Base-by-base conservation (phyloP, 2,113 vertebrate species). In the Alaudala cheleensis region DNA sequence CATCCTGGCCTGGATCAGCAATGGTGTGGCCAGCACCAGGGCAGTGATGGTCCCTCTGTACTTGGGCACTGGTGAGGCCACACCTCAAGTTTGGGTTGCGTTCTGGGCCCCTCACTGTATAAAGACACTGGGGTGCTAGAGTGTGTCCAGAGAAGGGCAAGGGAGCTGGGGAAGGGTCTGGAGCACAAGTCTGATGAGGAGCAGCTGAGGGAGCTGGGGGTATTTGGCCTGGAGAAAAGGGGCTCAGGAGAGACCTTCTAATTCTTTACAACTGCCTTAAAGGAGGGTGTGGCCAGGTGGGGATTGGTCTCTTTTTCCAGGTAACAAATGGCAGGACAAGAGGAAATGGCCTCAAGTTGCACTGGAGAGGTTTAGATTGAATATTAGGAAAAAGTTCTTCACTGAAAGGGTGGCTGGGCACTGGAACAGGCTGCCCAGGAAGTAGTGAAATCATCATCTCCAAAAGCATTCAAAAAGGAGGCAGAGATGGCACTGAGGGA, bases 11-110 rank as follows among this genome's bases (percentile, higher is more conserved):
- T 54, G 24, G 0, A 20, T 4, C 54, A 69, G 47, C 1, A 22
- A 0, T 11, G 0, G 29, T 15, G 29, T 34, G 40, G 31, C 29
- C 86, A 76, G 70, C 47, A 40, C 1, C 25, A 61, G n/a, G n/a
- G 29, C 54, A 69, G 11, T 0, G 70, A 53, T 1, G 0, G 4
- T 22, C 1, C 8, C 29, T 13, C 54, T 67, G 14, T 15, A 3
- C 7, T 60, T 0, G 0, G 0, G n/a, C 61, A 76, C 17, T 26
- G 25, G 4, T 61, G 17, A 76, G 29, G 47, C 6, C 14, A 47
- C n/a, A 69, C 8, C 61, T 60, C 3, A 11, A 19, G 37, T 5
- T 14, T 37, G 51, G 20, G 18, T 11, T 6, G 50, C 22, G 20
- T 54, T 82, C 10, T 69, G 4, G 29, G 47, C 6, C 18, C 4